Evolutionary conservation across 2,113 vertebrate genomes (phyloP), one percentile per base, ranked within the genome.

Genomic region (Thamnaconus septentrionalis): DNA sequence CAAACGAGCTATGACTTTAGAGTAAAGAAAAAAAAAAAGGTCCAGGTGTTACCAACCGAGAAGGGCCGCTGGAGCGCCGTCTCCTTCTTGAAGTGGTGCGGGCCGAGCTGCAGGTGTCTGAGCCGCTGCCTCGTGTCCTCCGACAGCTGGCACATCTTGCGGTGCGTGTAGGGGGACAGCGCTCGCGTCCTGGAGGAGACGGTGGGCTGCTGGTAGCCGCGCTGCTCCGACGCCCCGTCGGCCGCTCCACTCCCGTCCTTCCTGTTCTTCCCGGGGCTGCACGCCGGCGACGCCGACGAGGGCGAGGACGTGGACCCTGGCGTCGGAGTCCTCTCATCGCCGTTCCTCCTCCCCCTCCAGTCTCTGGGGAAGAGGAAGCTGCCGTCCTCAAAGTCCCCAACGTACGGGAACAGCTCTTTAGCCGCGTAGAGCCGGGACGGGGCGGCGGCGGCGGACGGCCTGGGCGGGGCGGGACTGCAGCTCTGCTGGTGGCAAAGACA

Each of bases 111-210:
- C 46, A 99, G 91, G 66, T 98, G 95, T 57, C 91, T 81, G 70
- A 98, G 91, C 8, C 96, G 91, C 82, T 94, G 94, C 55, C 90
- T 72, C 69, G 93, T 75, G 61, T 95, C 94, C 76, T 95, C 91
- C 0, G 95, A 93, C 0, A 96, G 94, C 84, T 97, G 93, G 82
- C 96, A 98, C 95, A 98, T 99, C 59, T 92, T 92, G 63, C 96
- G 94, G 77, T 91, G 93, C 39, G 96, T 98, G 88, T 99, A 98
- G 0, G 97, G 96, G 5, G 97, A 97, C 9, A 93, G 92, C 5
- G 94, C 93, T 44, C 93, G 94, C 2, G 93, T 89, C 80, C 85
- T 90, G 48, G 96, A 99, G 48, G 96, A 93, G 65, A 94, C 94
- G 0, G 97, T 99, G 71, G 94, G 94, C 86, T 89, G 92, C 78